Conservation (phyloP, 1,140 invertebrate species). For the Pteromalus puparum region DNA sequence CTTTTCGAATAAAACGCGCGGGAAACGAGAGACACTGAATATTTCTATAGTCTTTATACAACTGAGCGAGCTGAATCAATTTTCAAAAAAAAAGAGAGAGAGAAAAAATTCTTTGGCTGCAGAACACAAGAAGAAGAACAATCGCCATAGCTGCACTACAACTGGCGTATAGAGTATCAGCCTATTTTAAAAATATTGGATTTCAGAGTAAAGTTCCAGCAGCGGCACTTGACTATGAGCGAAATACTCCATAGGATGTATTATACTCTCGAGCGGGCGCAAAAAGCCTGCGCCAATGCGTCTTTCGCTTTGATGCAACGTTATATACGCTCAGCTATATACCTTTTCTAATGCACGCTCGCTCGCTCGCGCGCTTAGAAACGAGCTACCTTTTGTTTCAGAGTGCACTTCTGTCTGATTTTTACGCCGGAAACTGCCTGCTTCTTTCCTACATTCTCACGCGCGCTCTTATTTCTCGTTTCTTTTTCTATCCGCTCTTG, state of each 20-base stretch:
- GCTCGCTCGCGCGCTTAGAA: constrained; percentile 7
- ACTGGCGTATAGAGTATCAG: background rate
- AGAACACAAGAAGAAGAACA: background rate
- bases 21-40: background rate
- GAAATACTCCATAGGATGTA: background rate
- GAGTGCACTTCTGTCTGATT: background rate
- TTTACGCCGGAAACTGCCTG: background rate
- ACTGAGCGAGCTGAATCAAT: background rate
- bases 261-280: background rate
- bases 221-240: background rate
- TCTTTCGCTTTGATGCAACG: constrained; percentile 7
- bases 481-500: no score
- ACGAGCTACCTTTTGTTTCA: background rate
- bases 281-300: background rate
- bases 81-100: background rate
- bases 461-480: no score
- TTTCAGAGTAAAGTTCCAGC: background rate
- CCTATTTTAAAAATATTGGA: constrained; percentile 5
- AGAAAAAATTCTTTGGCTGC: no score
- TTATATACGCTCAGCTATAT: background rate
- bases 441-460: background rate
- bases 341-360: background rate
- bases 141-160: no score
- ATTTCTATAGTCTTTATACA: no score
- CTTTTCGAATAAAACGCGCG: background rate